Evolutionary conservation across 2,113 vertebrate genomes (phyloP).

Genomic region (Silurus asotus): DNA sequence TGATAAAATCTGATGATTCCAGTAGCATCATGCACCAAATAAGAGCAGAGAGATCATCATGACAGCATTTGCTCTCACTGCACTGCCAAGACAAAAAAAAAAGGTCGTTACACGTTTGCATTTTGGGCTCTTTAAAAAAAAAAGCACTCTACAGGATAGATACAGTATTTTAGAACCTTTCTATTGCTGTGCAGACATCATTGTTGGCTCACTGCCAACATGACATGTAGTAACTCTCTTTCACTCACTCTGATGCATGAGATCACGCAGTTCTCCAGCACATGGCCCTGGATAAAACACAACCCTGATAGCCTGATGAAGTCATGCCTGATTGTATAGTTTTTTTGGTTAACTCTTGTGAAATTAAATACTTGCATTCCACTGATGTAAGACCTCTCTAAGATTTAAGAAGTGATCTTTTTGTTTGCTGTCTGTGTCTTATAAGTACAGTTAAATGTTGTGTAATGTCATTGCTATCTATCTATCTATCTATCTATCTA

Average conservation of each 20-base stretch:
- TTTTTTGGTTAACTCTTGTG: slow-evolving; percentile 15
- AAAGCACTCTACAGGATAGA: not conserved
- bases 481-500: no score
- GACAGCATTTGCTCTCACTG: not conserved
- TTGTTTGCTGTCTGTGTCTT: not conserved
- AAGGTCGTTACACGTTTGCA: not conserved
- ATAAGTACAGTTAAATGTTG: not conserved
- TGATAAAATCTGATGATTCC: slow-evolving; percentile 55
- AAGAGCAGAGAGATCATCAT: slow-evolving; percentile 20
- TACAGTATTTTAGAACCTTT: not conserved
- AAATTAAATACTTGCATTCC: slow-evolving; percentile 7
- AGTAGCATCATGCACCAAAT: slow-evolving; percentile 50
- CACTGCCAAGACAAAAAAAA: not conserved
- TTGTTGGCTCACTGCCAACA: slow-evolving; percentile 11
- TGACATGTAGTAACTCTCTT: not conserved
- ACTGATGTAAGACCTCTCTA: not conserved
- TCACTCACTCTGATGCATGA: slow-evolving; percentile 11
- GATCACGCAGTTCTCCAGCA: slow-evolving; percentile 17
- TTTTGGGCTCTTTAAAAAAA: slow-evolving; percentile 1
- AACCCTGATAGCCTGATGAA: slow-evolving; percentile 13
- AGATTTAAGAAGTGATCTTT: not conserved
- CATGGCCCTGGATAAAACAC: not conserved
- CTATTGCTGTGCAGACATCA: not conserved
- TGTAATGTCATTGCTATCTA: not conserved
- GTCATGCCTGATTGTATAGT: slow-evolving; percentile 29